Conservation (phyloP, 2,797 vertebrate species). For the Somateria mollissima region DNA sequence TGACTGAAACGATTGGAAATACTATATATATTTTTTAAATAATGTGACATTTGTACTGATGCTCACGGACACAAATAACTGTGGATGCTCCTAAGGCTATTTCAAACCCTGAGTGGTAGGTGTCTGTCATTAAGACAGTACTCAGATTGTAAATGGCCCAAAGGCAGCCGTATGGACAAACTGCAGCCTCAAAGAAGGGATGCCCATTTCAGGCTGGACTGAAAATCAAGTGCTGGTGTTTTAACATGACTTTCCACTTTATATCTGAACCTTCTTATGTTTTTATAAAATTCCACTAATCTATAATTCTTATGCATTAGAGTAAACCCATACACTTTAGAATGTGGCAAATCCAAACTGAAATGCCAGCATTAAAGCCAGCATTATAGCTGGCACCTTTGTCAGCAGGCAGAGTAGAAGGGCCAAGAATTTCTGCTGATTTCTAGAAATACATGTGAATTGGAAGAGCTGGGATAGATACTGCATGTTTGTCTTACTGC, state of each 20-base stretch:
- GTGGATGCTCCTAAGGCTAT: not conserved
- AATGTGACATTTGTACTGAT: not conserved
- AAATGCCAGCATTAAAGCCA: slow-evolving; percentile 14
- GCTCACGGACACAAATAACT: not conserved
- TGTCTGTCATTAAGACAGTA: not conserved
- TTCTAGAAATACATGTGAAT: slow-evolving; percentile 5
- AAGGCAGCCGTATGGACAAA: not conserved
- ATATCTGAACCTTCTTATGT: not conserved
- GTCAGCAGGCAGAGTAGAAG: not conserved
- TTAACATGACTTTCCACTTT: slow-evolving; percentile 21
- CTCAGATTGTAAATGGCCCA: not conserved
- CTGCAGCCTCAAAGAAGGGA: not conserved
- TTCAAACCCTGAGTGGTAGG: not conserved
- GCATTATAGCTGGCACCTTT: not conserved
- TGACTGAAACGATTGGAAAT: not conserved
- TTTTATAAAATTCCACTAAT: slow-evolving; percentile 9
- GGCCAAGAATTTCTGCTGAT: slow-evolving; percentile 5
- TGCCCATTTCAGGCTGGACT: not conserved
- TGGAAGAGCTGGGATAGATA: slow-evolving; percentile 14
- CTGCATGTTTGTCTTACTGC: not conserved
- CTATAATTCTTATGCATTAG: not conserved
- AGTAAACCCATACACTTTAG: not conserved
- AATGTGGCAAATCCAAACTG: not conserved
- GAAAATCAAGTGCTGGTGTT: not conserved
- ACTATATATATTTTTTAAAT: not conserved